Percentiles rank a stretch among this genome's conserved stretches.
Conservation (phyloP, 1,140 invertebrate species). For the Metaphire vulgaris region DNA sequence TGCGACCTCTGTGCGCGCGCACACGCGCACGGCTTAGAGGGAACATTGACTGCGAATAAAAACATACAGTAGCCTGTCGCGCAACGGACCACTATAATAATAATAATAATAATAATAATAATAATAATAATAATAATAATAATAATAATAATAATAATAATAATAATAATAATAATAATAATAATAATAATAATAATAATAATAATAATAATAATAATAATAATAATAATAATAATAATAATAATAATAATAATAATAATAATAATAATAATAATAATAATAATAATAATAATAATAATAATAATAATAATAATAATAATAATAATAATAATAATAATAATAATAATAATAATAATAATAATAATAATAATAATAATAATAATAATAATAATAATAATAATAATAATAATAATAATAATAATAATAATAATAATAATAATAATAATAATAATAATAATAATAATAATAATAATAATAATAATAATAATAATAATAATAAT, state of each 20-base stretch:
- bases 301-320: no score
- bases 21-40: neutral
- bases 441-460: no score
- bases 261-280: conserved; percentile 19
- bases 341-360: neutral
- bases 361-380: no score
- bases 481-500: no score
- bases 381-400: no score
- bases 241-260: conserved; percentile 6
- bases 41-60: neutral
- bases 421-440: no score
- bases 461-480: no score
- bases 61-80: neutral
- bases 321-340: no score
- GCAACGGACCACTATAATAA: neutral
- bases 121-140: conserved; percentile 26
- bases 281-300: conserved; percentile 10
- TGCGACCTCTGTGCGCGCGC: no score
- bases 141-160: conserved; percentile 26
- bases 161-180: conserved; percentile 24
- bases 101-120: conserved; percentile 1
- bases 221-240: conserved; percentile 29
- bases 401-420: no score
- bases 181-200: conserved; percentile 32
- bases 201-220: conserved; percentile 33